Evolutionary conservation across 2,888 invertebrate genomes (phyloP).

Genomic region (Eueremaeus valkanovi): DNA sequence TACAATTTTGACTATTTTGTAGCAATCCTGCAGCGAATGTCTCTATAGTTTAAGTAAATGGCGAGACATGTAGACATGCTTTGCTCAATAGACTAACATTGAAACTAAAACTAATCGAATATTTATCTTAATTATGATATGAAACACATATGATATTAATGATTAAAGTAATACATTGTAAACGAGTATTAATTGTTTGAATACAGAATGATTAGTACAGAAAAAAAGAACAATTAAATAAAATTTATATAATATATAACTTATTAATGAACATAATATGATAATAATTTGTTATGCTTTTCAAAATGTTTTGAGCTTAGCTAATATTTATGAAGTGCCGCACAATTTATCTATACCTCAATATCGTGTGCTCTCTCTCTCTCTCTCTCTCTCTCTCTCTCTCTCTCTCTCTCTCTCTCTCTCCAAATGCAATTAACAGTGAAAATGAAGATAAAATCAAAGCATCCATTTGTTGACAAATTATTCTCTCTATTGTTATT

Average conservation of each 20-base stretch:
- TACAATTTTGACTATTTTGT: background rate
- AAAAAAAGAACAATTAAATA: conserved; percentile 12
- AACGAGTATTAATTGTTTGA: conserved; percentile 29
- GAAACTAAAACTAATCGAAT: background rate
- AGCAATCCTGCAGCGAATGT: background rate
- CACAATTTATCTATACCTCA: background rate
- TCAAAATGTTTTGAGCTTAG: background rate
- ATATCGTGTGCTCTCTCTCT: background rate
- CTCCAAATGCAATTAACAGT: conserved; percentile 14
- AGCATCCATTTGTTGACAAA: conserved; percentile 24
- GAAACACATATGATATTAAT: conserved; percentile 18
- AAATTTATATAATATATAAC: background rate
- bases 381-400: background rate
- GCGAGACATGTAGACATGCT: background rate
- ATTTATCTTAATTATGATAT: conserved; percentile 6
- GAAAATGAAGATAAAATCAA: conserved; percentile 16
- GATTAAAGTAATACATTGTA: conserved; percentile 11
- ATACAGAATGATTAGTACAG: background rate
- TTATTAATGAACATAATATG: conserved; percentile 34
- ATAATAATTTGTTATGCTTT: conserved; percentile 15
- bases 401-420: too few relatives aligned
- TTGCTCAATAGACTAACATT: background rate
- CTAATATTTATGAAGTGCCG: conserved; percentile 5
- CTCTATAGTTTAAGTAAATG: background rate
- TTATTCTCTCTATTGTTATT: conserved; percentile 25